Conservation (phyloP, 1,140 invertebrate genomes). For the Cotesia glomerata region DNA sequence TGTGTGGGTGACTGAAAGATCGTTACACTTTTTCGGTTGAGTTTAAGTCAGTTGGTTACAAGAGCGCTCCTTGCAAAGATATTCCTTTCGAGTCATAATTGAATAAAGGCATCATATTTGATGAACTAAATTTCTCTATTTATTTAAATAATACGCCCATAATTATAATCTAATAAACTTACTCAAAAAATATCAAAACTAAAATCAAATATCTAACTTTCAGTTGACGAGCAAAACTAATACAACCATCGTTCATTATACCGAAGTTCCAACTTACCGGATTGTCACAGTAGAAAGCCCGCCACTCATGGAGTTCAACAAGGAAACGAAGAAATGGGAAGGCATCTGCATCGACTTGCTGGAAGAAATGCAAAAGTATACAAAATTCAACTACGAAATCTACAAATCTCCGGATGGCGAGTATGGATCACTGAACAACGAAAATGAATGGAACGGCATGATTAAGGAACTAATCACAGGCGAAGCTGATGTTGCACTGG, state of each 20-base stretch:
- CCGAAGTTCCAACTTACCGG: constrained; percentile 74
- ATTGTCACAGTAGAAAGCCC: constrained; percentile 82
- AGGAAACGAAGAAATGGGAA: constrained; percentile 72
- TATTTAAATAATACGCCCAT: no score
- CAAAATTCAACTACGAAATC: constrained; percentile 91
- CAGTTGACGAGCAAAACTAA: background rate
- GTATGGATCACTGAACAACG: constrained; percentile 86
- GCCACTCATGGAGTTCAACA: constrained; percentile 82
- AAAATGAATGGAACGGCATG: constrained; percentile 91
- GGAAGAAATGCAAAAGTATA: constrained; percentile 78
- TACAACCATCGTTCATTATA: no score
- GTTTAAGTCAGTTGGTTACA: no score
- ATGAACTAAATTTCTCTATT: no score
- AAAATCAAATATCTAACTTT: background rate
- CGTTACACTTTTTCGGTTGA: no score
- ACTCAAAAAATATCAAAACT: background rate
- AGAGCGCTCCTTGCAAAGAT: no score
- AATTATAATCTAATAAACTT: no score
- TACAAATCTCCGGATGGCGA: constrained; percentile 77
- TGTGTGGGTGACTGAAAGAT: no score
- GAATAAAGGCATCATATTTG: no score
- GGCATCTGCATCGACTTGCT: constrained; percentile 95
- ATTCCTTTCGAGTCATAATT: no score
- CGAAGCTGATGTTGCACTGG: constrained; percentile 87
- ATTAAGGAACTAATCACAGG: constrained; percentile 90